These are phyloP conservation scores for Chromobotia macracanthus DNA, from an alignment of 2,797 vertebrate species.

Conservation along the genomic window DNA sequence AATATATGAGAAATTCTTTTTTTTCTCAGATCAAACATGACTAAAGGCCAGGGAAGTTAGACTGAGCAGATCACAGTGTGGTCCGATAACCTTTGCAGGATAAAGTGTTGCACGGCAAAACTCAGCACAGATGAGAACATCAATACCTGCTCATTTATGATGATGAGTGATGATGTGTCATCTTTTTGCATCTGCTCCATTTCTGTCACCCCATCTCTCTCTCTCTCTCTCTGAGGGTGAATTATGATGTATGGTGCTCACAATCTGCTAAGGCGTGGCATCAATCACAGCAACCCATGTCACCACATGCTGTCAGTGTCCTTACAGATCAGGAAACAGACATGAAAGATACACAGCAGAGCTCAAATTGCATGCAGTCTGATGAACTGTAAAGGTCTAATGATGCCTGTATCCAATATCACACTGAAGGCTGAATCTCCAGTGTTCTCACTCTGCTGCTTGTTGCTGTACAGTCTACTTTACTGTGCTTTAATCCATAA, in stretches of 20 bases:
- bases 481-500: not conserved
- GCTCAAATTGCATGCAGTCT: constrained; percentile 23
- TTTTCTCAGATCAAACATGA: not conserved
- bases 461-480: not conserved
- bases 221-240: constrained; percentile 16
- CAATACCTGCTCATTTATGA: constrained; percentile 43
- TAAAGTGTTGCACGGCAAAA: constrained; percentile 28
- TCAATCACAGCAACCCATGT: constrained; percentile 45
- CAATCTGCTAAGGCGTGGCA: constrained; percentile 27
- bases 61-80: not conserved
- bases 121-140: constrained; percentile 33
- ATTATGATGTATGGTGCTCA: constrained; percentile 54
- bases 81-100: constrained; percentile 4
- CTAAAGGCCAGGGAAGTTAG: constrained; percentile 7
- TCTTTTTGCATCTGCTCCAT: constrained; percentile 41
- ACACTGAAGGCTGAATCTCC: not conserved
- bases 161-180: constrained; percentile 47
- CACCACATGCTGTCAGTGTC: constrained; percentile 34
- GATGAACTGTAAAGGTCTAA: not conserved
- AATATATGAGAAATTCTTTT: not conserved
- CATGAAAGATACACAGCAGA: constrained; percentile 1
- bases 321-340: constrained; percentile 22
- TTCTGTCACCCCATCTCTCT: constrained; percentile 34
- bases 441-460: not conserved
- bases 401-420: constrained; percentile 39